Conservation (phyloP, 2,888 invertebrate species). For the Hydrotaea cyrtoneurina region DNA sequence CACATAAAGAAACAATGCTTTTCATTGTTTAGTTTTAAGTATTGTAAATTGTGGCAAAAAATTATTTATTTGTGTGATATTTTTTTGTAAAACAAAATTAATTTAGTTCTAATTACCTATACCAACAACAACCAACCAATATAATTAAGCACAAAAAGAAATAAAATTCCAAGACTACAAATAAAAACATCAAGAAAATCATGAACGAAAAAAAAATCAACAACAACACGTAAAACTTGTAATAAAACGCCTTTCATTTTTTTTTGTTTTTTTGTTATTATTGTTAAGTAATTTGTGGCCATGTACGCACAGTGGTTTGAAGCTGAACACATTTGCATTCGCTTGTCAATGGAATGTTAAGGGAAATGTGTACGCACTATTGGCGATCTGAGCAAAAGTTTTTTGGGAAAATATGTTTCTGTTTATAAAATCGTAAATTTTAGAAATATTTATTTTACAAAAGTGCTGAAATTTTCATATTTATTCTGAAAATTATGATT, state of each 20-base stretch:
- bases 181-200: not conserved
- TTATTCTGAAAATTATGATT: too few species aligned
- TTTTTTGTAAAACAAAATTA: conserved; percentile 34
- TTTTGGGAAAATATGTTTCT: too few species aligned
- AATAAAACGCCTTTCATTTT: not conserved
- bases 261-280: not conserved
- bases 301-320: not conserved
- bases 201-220: too few species aligned
- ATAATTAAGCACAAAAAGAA: not conserved
- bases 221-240: not conserved
- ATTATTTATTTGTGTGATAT: conserved; percentile 44
- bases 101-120: not conserved
- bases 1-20: not conserved
- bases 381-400: too few species aligned
- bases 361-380: too few species aligned
- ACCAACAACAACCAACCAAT: not conserved
- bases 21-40: not conserved
- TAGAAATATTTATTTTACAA: too few species aligned
- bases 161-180: not conserved
- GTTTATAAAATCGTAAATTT: too few species aligned
- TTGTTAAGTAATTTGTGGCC: not conserved
- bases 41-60: not conserved
- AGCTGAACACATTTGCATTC: not conserved
- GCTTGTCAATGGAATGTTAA: too few species aligned
- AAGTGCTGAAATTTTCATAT: too few species aligned